Conservation (phyloP, 2,113 vertebrate genomes). For the Panthera leo region DNA sequence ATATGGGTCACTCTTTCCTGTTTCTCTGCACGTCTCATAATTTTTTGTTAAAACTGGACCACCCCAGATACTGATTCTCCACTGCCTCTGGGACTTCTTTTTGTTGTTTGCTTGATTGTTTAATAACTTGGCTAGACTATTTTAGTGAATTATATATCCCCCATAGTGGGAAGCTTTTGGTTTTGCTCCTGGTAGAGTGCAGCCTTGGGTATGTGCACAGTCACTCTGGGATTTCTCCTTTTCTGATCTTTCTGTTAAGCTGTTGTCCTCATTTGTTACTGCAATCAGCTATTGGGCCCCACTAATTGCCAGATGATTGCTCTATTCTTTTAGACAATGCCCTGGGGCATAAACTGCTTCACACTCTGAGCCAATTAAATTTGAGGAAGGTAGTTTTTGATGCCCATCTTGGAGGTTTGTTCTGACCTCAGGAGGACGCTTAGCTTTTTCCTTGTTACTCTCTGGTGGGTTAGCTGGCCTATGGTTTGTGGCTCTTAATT, state of each 20-base stretch:
- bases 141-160: neutral
- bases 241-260: neutral
- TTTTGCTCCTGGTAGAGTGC: neutral
- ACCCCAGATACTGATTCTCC: neutral
- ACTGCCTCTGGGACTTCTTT: neutral
- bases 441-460: neutral
- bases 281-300: neutral
- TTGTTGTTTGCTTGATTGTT: neutral
- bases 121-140: neutral
- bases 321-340: neutral
- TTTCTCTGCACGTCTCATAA: neutral
- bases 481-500: conserved; percentile 47
- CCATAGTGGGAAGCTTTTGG: neutral
- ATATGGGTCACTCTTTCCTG: neutral
- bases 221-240: neutral
- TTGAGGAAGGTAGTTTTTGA: conserved; percentile 16
- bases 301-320: neutral
- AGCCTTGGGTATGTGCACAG: neutral
- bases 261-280: neutral
- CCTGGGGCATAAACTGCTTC: neutral
- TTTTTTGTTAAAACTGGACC: neutral
- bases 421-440: conserved; percentile 6
- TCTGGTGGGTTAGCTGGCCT: neutral
- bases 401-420: neutral
- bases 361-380: conserved; percentile 30